phyloP scores from a whole-genome alignment of 2,888 invertebrate species.

The Creontiades dilutus region DNA sequence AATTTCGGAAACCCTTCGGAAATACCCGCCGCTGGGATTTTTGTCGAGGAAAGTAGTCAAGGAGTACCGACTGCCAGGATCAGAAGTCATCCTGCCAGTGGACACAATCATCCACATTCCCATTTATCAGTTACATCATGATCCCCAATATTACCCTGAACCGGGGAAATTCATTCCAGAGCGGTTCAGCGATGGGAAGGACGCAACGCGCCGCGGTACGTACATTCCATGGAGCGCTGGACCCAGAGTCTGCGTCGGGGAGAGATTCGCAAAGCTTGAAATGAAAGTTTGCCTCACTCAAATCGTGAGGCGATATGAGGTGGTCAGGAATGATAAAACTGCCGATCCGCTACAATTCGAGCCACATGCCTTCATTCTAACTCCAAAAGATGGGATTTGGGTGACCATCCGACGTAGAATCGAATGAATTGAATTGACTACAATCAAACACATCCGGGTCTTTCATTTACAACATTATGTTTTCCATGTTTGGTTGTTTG shows the following conservation, averaged over 20 bases:
- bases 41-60: constrained; percentile 80
- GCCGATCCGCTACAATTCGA: constrained; percentile 22
- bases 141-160: constrained; percentile 81
- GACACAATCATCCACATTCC: constrained; percentile 81
- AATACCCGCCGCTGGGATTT: constrained; percentile 81
- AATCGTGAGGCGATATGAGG: background rate
- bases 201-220: constrained; percentile 3
- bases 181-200: constrained; percentile 80
- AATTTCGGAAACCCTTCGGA: constrained; percentile 81
- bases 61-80: constrained; percentile 80
- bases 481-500: no score
- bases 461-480: no score
- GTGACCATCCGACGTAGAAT: constrained; percentile 20
- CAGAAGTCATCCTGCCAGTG: constrained; percentile 79
- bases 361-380: background rate
- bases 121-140: constrained; percentile 81
- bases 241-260: constrained; percentile 55
- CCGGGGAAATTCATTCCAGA: constrained; percentile 82
- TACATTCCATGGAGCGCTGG: constrained; percentile 64
- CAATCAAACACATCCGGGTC: no score
- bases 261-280: constrained; percentile 52
- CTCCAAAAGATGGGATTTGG: constrained; percentile 34
- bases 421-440: no score
- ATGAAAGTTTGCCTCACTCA: constrained; percentile 17
- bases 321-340: constrained; percentile 21